Percentiles rank a stretch among this genome's conserved stretches.
Evolutionary conservation across 2,888 invertebrate species (phyloP).

Genomic region (Xylophagus ater): DNA sequence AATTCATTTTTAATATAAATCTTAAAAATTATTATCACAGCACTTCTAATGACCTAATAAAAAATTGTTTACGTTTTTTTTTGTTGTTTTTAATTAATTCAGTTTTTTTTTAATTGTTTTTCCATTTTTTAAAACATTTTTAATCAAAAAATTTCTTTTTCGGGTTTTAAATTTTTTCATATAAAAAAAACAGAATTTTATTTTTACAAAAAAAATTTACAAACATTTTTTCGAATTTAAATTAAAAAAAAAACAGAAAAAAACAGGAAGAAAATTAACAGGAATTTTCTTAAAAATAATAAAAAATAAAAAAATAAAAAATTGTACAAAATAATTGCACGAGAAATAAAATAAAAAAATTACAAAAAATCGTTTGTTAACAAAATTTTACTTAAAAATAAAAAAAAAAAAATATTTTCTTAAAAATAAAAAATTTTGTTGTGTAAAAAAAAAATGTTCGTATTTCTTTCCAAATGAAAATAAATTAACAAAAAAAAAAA

Average conservation of each 20-base stretch:
- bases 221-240: constrained; percentile 2
- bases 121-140: too few species aligned
- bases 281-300: background rate
- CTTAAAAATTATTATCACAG: constrained; percentile 23
- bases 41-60: constrained; percentile 20
- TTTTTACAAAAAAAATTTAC: too few species aligned
- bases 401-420: background rate
- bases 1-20: constrained; percentile 10
- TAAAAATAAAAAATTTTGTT: background rate
- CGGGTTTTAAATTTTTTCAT: too few species aligned
- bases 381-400: background rate
- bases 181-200: too few species aligned
- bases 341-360: too few species aligned
- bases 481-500: too few species aligned
- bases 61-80: constrained; percentile 2
- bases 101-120: constrained; percentile 2
- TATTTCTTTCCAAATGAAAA: too few species aligned
- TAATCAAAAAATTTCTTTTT: too few species aligned
- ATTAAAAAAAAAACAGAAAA: background rate
- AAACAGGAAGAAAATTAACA: background rate
- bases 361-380: constrained; percentile 2
- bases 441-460: constrained; percentile 2
- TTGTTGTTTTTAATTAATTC: constrained; percentile 3
- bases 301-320: constrained; percentile 1
- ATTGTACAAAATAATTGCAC: too few species aligned